These are phyloP conservation scores for Stratiomys singularior DNA, from an alignment of 2,888 invertebrate genomes.

Conservation along the genomic window DNA sequence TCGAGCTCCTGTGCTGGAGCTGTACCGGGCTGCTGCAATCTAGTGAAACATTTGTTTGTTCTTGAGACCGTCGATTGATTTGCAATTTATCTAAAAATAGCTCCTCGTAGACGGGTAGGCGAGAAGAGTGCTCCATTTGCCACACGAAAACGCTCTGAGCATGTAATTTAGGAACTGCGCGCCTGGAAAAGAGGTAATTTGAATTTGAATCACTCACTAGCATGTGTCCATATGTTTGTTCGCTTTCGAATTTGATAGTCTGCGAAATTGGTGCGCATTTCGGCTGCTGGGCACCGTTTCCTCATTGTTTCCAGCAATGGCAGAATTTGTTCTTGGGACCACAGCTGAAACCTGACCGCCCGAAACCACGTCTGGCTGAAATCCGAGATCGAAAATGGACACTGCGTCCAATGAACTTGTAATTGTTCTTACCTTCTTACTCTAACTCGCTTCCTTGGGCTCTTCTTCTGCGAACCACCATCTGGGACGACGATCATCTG, in stretches of 20 bases:
- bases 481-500: background rate
- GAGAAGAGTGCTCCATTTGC: background rate
- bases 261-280: constrained; percentile 13
- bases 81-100: constrained; percentile 36
- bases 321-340: background rate
- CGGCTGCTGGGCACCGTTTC: background rate
- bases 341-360: background rate
- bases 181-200: constrained; percentile 12
- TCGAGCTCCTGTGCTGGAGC: background rate
- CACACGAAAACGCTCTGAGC: constrained; percentile 1
- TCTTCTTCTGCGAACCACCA: background rate
- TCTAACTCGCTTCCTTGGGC: too few species aligned
- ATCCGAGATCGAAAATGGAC: background rate
- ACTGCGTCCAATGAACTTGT: background rate
- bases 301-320: background rate
- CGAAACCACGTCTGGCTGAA: background rate
- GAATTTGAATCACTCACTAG: background rate
- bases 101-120: background rate
- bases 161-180: constrained; percentile 1
- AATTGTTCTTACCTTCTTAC: background rate
- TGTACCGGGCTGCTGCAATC: constrained; percentile 3
- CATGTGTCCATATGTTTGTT: background rate
- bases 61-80: constrained; percentile 26
- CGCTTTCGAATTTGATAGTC: background rate
- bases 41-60: constrained; percentile 10